These are phyloP conservation scores for Columba livia DNA, from an alignment of 2,113 vertebrate genomes.

Conservation along the genomic window DNA sequence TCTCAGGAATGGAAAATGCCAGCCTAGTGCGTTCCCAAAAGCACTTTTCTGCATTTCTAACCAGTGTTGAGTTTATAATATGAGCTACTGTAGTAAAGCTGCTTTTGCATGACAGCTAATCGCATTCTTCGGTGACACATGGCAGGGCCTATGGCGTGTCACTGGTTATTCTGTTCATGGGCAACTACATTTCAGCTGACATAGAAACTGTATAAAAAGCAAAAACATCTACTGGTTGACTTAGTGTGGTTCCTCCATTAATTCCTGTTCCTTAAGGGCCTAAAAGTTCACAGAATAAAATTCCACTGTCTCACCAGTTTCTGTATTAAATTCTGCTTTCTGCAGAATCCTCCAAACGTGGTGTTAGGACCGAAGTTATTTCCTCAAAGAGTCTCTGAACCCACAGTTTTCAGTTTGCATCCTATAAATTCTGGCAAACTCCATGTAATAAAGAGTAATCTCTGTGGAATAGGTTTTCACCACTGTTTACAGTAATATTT, in stretches of 20 bases:
- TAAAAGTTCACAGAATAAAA: constrained; percentile 34
- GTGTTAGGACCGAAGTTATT: background rate
- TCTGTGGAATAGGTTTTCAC: constrained; percentile 29
- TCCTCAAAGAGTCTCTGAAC: constrained; percentile 19
- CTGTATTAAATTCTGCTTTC: constrained; percentile 38
- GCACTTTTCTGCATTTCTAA: background rate
- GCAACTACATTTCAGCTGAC: constrained; percentile 17
- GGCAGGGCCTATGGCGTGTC: background rate
- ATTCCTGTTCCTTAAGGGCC: background rate
- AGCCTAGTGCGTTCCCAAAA: background rate
- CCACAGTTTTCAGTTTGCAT: constrained; percentile 15
- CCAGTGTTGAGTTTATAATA: background rate
- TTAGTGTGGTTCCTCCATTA: constrained; percentile 39
- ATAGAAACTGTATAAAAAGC: constrained; percentile 2
- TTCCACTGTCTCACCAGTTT: constrained; percentile 25
- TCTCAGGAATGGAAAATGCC: background rate
- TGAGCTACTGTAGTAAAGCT: background rate
- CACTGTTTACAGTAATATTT: constrained; percentile 27
- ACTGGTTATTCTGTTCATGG: background rate
- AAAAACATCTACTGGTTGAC: constrained; percentile 5
- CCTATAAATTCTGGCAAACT: constrained; percentile 31
- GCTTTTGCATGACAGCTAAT: background rate
- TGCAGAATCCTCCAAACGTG: constrained; percentile 17
- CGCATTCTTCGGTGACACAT: background rate
- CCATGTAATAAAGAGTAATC: background rate